phyloP scores from a whole-genome alignment of 2,113 vertebrate species.

The Dendrocopos noguchii region DNA sequence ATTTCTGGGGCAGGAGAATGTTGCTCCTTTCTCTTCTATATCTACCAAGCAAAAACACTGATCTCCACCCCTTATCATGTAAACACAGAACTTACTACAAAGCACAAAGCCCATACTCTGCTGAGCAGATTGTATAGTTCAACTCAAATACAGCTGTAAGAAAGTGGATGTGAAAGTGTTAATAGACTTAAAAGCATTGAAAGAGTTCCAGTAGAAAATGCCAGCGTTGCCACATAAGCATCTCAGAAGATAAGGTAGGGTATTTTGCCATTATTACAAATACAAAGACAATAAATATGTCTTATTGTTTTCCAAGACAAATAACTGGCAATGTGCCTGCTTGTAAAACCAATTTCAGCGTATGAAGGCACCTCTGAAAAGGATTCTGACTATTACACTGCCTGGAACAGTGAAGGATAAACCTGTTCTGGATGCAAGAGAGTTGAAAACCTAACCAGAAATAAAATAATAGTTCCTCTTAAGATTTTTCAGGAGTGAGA shows the following conservation, averaged over 20 bases:
- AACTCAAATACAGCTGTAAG: not conserved
- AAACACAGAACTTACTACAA: not conserved
- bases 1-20: not conserved
- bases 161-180: slow-evolving; percentile 44
- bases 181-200: slow-evolving; percentile 38
- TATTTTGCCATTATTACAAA: slow-evolving; percentile 50
- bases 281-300: slow-evolving; percentile 30
- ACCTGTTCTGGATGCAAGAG: not conserved
- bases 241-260: slow-evolving; percentile 23
- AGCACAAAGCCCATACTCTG: slow-evolving; percentile 2
- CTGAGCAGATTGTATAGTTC: not conserved
- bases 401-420: not conserved
- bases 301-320: slow-evolving; percentile 29
- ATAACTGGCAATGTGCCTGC: slow-evolving; percentile 17
- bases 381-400: not conserved
- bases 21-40: not conserved
- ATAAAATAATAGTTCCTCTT: slow-evolving; percentile 2
- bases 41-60: not conserved
- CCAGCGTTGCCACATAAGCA: not conserved
- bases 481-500: not conserved
- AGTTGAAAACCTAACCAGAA: not conserved
- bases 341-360: slow-evolving; percentile 18
- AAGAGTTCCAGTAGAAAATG: slow-evolving; percentile 50
- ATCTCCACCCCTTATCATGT: not conserved
- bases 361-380: not conserved